Base-by-base conservation (phyloP, 1,140 invertebrate species). In the Drosophila dunni region DNA sequence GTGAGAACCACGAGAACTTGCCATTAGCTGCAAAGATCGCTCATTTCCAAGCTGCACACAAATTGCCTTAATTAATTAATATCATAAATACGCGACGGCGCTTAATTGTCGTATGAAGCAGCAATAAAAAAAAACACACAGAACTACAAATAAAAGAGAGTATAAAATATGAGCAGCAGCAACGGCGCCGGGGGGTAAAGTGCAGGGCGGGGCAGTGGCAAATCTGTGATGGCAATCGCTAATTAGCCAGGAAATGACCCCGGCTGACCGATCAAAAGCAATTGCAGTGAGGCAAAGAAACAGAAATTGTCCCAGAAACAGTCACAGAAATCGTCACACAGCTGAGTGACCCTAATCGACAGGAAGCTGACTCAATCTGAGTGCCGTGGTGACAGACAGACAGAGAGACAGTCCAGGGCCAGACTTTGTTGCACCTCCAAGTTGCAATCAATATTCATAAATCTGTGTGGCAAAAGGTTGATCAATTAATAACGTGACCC, bases 241-340 rank as follows among this genome's bases (percentile, higher is more conserved):
- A 89, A 89, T 89, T 89, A 89, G 84, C 70, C 84, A 89, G 84
- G 84, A 89, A 89, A 89, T 89, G 84, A 89, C 84, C 84, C 80
- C 84, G 62, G 51, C 80, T 89, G 84, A 89, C 84, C 84, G 84
- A 89, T 75, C 65, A 57, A 45, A 50, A 73, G 65, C 65, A 85
- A 66, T 72, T 75, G 48, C 48, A 79, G 40, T 53, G 11, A 50
- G 51, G 36, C 64, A 67, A 20, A 40, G 60, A 60, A 54, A 38
- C 57, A 44, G 53, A 58, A 20, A 20, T 20, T 20, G 24, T 29
- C 42, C 36, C 24, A 11, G 64, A 66, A 65, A 60, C 75, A 82
- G 63, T 38, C 15, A 5, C 57, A 67, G 57, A 40, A 54, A 46
- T 62, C 74, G 60, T 57, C 76, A 69, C 68, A 70, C 73, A 84